Conservation (phyloP, 2,797 vertebrate species). For the Acomys russatus region DNA sequence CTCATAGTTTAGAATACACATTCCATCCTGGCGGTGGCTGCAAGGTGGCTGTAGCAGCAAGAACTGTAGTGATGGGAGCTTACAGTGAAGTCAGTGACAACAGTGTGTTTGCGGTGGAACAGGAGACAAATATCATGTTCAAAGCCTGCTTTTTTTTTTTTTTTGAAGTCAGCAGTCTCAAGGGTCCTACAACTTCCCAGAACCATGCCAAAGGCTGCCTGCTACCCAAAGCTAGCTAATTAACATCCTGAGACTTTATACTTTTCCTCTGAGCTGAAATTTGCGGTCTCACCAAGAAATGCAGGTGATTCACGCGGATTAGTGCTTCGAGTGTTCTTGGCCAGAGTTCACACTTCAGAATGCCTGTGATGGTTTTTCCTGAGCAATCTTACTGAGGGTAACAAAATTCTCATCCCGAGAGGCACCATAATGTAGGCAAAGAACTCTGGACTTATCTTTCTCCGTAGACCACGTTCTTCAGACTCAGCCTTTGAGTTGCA, state of each 20-base stretch:
- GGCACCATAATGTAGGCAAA: no score
- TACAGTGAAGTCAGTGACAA: neutral
- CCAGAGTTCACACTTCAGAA: slow-evolving; percentile 43
- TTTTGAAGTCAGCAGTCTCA: no score
- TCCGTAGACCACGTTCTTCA: no score
- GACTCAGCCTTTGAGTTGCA: no score
- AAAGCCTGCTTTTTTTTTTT: neutral
- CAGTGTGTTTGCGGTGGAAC: neutral
- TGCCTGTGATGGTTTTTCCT: no score
- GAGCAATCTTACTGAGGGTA: no score
- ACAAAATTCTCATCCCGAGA: no score
- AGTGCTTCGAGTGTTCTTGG: slow-evolving; percentile 54
- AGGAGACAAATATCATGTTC: no score
- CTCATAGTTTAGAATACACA: neutral
- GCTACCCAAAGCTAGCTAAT: slow-evolving; percentile 60
- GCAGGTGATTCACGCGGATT: slow-evolving; percentile 59
- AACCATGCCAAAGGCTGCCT: neutral
- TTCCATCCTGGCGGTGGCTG: fast-evolving
- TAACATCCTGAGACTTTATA: slow-evolving; percentile 61
- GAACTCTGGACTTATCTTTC: no score
- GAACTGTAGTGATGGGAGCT: fast-evolving
- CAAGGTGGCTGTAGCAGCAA: neutral
- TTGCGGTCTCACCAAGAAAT: slow-evolving; percentile 53
- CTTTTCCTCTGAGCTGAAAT: slow-evolving; percentile 37
- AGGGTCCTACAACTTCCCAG: neutral